These are phyloP conservation scores for Pelosia muscerda DNA, from an alignment of 2,888 invertebrate species.

Conservation along the genomic window DNA sequence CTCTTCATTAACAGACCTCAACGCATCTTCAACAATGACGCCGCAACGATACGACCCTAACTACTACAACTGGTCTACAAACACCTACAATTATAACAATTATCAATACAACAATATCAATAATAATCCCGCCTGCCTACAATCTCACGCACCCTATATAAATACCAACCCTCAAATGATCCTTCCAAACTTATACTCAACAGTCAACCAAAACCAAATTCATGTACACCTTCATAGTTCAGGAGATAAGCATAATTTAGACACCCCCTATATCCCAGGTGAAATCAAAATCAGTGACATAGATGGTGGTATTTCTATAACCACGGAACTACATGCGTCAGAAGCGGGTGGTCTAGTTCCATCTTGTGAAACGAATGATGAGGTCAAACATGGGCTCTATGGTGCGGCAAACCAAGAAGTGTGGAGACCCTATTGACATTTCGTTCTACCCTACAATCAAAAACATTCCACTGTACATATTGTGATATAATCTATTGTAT, in stretches of 20 bases:
- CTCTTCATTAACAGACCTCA: conserved; percentile 80
- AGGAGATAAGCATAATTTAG: conserved; percentile 88
- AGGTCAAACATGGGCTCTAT: conserved; percentile 82
- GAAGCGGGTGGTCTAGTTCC: conserved; percentile 82
- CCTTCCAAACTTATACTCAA: conserved; percentile 93
- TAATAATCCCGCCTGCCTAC: conserved; percentile 83
- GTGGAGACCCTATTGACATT: conserved; percentile 92
- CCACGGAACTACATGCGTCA: conserved; percentile 79
- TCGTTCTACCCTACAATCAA: conserved; percentile 55
- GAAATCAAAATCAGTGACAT: conserved; percentile 88
- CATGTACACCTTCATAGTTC: conserved; percentile 92
- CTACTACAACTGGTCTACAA: conserved; percentile 88
- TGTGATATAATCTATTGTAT: conserved; percentile 75
- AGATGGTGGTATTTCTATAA: conserved; percentile 86
- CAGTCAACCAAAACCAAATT: conserved; percentile 95
- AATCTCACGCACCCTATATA: conserved; percentile 87
- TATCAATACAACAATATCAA: conserved; percentile 90
- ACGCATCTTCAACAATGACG: conserved; percentile 65
- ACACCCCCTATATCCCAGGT: conserved; percentile 87
- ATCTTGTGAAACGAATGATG: conserved; percentile 84
- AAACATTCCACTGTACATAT: conserved; percentile 80
- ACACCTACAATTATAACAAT: conserved; percentile 90
- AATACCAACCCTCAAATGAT: conserved; percentile 90
- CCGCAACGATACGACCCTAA: conserved; percentile 84
- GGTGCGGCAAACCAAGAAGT: conserved; percentile 84